Conservation (phyloP, 2,888 invertebrate species). For the Philopedon plagiatum region DNA sequence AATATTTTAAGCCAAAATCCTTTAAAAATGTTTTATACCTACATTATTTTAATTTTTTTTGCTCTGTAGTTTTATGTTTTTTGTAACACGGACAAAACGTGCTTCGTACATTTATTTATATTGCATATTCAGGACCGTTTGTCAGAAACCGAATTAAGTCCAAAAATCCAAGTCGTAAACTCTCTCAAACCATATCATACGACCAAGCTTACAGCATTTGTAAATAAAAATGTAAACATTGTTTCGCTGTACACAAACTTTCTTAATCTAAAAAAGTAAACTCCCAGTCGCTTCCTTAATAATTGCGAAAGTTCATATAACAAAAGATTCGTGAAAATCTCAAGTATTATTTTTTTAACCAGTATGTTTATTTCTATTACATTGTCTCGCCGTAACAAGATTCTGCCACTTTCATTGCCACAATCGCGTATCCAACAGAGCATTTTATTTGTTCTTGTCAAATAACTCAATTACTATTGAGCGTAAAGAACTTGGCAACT, state of each 20-base stretch:
- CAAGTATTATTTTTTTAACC: constrained; percentile 10
- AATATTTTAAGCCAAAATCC: too few relatives aligned
- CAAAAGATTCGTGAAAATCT: not conserved
- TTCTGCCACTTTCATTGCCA: constrained; percentile 5
- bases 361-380: constrained; percentile 25
- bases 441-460: not conserved
- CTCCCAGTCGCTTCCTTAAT: not conserved
- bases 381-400: constrained; percentile 17
- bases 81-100: too few relatives aligned
- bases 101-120: too few relatives aligned
- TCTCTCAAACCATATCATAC: not conserved
- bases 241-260: not conserved
- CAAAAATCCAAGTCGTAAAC: not conserved
- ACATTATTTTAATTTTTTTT: too few relatives aligned
- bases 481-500: too few relatives aligned
- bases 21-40: too few relatives aligned
- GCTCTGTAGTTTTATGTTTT: too few relatives aligned
- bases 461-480: too few relatives aligned
- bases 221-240: not conserved
- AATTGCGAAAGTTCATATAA: constrained; percentile 5
- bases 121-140: too few relatives aligned
- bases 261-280: not conserved
- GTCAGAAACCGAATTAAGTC: not conserved
- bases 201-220: not conserved
- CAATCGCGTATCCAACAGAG: not conserved